Base-by-base conservation (phyloP, 2,888 invertebrate genomes). In the Ichneumoninae sp. region DNA sequence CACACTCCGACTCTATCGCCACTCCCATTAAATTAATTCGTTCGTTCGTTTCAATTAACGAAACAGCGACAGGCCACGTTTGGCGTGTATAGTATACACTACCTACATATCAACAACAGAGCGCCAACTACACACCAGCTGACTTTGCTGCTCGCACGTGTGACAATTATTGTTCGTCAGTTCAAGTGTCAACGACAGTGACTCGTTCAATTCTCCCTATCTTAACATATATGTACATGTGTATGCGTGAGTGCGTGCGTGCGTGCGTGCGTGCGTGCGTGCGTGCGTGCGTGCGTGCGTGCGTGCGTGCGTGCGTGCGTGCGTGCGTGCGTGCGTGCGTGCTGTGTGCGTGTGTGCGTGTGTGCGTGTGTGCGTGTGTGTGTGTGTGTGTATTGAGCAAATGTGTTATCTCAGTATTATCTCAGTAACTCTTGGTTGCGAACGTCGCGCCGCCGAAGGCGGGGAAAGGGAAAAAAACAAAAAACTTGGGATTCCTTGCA, bases 11-110 rank as follows among this genome's bases (percentile, higher is more conserved):
- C 89, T 92, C 90, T 90, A 89, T 91, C 89, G 89, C 89, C 91
- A 91, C 89, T 91, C 92, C 93, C 93, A 93, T 93, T 92, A 93
- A 93, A 93, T 93, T 93, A 93, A 93, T 88, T 87, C 90, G 89
- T 88, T 87, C 82, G 90, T 91, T 91, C 91, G 90, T 92, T 93
- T 93, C 92, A 93, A 93, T 93, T 93, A 93, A 93, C 92, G 92
- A 92, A 93, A 93, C 92, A 92, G 81, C 90, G 91, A 89, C 88
- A 88, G 89, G 86, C 88, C 89, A 90, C 87, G 89, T 10, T 40
- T 40, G 2, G 10, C 8, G 40, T 40, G 74, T 78, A 79, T 69
- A 77, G 63, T 60, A 65, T 36, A 40, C 1, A n/a, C n/a, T 22
- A 22, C 22, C 40, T 40, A 40, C 10, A 40, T 40, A 33, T 6